A percentile compares a stretch with the other conserved stretches of the same genome.
These are phyloP conservation scores for Notolabrus celidotus DNA, from an alignment of 2,797 vertebrate species.

Conservation along the genomic window DNA sequence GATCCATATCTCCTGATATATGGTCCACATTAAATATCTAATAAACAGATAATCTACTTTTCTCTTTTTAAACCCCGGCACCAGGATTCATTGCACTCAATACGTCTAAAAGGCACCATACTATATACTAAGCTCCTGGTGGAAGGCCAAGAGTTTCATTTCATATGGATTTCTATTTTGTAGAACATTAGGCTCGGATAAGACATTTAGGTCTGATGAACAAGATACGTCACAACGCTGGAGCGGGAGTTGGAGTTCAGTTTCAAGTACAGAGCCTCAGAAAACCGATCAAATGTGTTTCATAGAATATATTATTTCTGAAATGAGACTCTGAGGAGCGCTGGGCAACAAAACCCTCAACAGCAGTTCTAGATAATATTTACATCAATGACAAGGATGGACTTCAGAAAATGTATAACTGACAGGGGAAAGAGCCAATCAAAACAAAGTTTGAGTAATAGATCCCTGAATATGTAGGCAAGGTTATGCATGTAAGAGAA, in stretches of 20 bases:
- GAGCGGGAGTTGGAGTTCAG: background rate
- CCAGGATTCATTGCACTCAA: slow-evolving; percentile 62
- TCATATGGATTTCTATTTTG: slow-evolving; percentile 50
- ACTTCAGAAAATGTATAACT: no score
- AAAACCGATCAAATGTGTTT: no score
- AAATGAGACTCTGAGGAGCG: no score
- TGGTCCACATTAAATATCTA: slow-evolving; percentile 76
- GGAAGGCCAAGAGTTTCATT: slow-evolving; percentile 28
- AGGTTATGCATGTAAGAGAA: no score
- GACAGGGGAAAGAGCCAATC: no score
- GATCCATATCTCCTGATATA: slow-evolving; percentile 78
- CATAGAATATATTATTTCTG: no score
- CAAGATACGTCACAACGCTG: background rate
- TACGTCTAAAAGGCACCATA: slow-evolving; percentile 45
- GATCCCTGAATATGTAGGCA: no score
- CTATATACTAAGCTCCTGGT: slow-evolving; percentile 40
- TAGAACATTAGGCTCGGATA: slow-evolving; percentile 24
- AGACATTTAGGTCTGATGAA: slow-evolving; percentile 20
- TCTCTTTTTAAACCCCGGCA: slow-evolving; percentile 52
- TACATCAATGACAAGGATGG: no score
- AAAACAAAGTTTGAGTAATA: no score
- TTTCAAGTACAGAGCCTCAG: background rate
- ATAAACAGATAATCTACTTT: slow-evolving; percentile 82
- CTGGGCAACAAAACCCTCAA: no score
- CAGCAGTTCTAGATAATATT: no score